Conservation (phyloP, 2,888 invertebrate species). For the Alloscopus bannaensis region DNA sequence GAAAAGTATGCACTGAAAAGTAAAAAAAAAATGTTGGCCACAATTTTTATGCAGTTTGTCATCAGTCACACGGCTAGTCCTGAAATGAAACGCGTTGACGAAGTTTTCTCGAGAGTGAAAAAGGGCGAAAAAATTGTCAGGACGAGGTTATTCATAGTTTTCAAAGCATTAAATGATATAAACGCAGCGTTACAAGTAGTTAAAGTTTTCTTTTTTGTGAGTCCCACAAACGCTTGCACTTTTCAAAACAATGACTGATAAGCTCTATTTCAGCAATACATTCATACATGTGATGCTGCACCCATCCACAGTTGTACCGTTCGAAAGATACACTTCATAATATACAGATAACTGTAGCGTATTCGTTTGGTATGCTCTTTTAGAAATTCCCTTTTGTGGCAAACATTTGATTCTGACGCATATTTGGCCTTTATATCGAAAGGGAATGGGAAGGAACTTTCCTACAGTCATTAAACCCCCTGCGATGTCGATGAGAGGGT, state of each 20-base stretch:
- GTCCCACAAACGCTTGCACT: background rate
- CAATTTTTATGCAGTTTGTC: constrained; percentile 28
- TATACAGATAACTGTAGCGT: background rate
- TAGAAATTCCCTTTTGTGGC: background rate
- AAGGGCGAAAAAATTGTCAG: constrained; percentile 48
- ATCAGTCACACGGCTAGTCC: constrained; percentile 37
- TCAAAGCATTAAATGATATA: background rate
- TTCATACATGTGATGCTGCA: too few relatives aligned
- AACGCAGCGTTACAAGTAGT: constrained; percentile 13
- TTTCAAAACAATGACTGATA: too few relatives aligned
- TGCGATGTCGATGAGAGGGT: too few relatives aligned
- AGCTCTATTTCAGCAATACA: constrained; percentile 42
- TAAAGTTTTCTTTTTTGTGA: constrained; percentile 40
- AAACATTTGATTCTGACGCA: too few relatives aligned
- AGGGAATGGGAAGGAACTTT: too few relatives aligned
- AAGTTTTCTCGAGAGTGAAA: constrained; percentile 6
- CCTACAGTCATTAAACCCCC: too few relatives aligned
- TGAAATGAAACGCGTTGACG: too few relatives aligned
- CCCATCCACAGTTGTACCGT: background rate
- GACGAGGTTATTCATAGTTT: too few relatives aligned
- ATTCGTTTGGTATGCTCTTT: background rate
- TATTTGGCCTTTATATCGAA: too few relatives aligned
- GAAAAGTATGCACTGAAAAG: background rate
- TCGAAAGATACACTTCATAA: constrained; percentile 11
- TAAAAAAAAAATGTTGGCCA: too few relatives aligned